Conservation (phyloP, 2,113 vertebrate species). For the Lepisosteus osseus region DNA sequence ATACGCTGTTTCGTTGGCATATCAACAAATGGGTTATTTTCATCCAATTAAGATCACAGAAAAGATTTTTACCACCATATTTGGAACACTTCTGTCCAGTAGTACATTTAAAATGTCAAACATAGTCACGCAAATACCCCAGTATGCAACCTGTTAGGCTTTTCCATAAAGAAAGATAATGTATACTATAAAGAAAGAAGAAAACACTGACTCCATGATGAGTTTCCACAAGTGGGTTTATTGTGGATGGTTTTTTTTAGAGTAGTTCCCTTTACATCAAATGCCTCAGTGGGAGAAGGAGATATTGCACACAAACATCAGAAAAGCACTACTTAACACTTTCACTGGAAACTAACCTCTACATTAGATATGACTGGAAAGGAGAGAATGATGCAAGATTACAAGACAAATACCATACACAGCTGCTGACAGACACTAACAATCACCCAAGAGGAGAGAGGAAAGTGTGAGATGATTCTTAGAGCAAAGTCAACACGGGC, state of each 20-base stretch:
- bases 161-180: background rate
- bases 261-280: constrained; percentile 86
- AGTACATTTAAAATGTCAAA: too few relatives aligned
- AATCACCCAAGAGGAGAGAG: constrained; percentile 80
- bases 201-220: constrained; percentile 21
- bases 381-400: constrained; percentile 84
- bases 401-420: constrained; percentile 95
- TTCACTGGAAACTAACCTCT: constrained; percentile 92
- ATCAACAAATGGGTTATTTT: too few relatives aligned
- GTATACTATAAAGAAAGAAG: background rate
- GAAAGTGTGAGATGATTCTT: constrained; percentile 65
- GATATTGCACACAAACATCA: constrained; percentile 97
- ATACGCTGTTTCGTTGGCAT: too few relatives aligned
- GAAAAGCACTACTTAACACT: constrained; percentile 97
- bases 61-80: too few relatives aligned
- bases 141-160: too few relatives aligned
- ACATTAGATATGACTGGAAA: constrained; percentile 90
- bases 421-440: constrained; percentile 91
- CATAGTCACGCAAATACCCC: too few relatives aligned
- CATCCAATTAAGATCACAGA: too few relatives aligned
- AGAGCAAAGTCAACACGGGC: constrained; percentile 51
- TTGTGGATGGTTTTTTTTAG: constrained; percentile 75
- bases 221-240: constrained; percentile 82
- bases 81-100: too few relatives aligned
- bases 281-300: constrained; percentile 80